phyloP scores from a whole-genome alignment of 1,140 invertebrate species.

The Procambarus virginalis region DNA sequence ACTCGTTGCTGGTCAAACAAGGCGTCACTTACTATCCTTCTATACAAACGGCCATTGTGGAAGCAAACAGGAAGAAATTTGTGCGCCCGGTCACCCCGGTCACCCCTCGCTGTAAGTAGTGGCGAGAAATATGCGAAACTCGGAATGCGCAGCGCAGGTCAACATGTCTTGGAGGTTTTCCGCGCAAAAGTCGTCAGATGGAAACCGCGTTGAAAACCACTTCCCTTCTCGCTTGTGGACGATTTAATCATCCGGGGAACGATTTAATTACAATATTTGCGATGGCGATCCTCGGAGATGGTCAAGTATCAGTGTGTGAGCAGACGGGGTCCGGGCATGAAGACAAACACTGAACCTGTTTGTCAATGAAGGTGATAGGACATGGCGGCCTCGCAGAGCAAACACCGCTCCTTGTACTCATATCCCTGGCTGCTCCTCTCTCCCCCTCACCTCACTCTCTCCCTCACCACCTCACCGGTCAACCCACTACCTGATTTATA shows the following conservation, averaged over 20 bases:
- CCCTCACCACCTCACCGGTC: too few relatives aligned
- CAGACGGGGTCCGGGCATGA: not conserved
- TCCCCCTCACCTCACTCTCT: not conserved
- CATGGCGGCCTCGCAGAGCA: not conserved
- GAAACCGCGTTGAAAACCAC: not conserved
- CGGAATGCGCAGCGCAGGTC: not conserved
- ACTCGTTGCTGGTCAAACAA: not conserved
- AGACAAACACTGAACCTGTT: slow-evolving; percentile 11
- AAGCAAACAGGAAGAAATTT: slow-evolving; percentile 11
- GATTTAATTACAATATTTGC: slow-evolving; percentile 14
- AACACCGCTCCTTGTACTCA: slow-evolving; percentile 1
- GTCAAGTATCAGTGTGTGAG: not conserved
- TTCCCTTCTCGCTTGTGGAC: not conserved
- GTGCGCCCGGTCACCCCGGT: too few relatives aligned
- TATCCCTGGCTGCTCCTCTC: not conserved
- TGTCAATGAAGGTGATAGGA: slow-evolving; percentile 15
- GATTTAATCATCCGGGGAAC: not conserved
- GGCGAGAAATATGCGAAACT: not conserved
- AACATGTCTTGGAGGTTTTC: not conserved
- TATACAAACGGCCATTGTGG: not conserved
- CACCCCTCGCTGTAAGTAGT: not conserved
- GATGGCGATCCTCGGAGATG: not conserved
- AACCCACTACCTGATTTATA: too few relatives aligned
- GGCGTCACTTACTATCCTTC: slow-evolving; percentile 4
- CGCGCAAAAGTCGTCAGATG: not conserved